A percentile compares a stretch with the other conserved stretches of the same genome.
Evolutionary conservation across 2,113 vertebrate genomes (phyloP).

Genomic region (Typhlomys cinereus): DNA sequence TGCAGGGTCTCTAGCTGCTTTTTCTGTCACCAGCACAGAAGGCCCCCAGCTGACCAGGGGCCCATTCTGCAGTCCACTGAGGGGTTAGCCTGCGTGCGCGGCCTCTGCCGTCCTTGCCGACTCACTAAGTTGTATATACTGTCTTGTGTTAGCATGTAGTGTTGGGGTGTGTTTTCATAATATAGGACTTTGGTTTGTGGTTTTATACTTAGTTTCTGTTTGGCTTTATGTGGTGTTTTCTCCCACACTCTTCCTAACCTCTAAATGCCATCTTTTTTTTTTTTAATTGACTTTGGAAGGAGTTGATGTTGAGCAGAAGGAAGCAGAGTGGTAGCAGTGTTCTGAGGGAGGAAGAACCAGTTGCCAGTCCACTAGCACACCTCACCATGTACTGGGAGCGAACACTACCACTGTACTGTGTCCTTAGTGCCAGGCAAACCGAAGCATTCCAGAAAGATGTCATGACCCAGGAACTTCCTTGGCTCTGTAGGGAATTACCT

Average conservation of each 20-base stretch:
- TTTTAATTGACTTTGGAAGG: neutral
- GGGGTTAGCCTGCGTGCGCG: conserved; percentile 87
- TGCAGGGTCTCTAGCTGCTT: conserved; percentile 92
- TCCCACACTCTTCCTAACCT: neutral
- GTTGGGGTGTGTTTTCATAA: neutral
- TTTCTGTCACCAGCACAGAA: conserved; percentile 92
- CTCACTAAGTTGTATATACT: neutral
- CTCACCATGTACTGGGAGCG: neutral
- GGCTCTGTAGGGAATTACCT: neutral
- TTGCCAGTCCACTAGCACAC: neutral
- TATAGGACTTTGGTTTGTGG: neutral
- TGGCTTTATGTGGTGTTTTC: neutral
- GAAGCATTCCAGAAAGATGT: neutral
- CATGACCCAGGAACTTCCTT: neutral
- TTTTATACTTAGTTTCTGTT: conserved; percentile 17
- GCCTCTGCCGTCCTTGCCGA: neutral
- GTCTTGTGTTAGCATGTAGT: neutral
- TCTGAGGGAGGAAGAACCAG: neutral
- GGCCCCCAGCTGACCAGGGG: conserved; percentile 90
- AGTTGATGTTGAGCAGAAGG: neutral
- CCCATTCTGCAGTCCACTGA: conserved; percentile 90
- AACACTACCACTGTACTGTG: neutral
- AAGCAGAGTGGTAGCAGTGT: neutral
- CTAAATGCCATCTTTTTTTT: neutral
- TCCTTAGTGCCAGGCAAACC: neutral